Base-by-base conservation (phyloP, 2,113 vertebrate species). In the Polypterus senegalus region DNA sequence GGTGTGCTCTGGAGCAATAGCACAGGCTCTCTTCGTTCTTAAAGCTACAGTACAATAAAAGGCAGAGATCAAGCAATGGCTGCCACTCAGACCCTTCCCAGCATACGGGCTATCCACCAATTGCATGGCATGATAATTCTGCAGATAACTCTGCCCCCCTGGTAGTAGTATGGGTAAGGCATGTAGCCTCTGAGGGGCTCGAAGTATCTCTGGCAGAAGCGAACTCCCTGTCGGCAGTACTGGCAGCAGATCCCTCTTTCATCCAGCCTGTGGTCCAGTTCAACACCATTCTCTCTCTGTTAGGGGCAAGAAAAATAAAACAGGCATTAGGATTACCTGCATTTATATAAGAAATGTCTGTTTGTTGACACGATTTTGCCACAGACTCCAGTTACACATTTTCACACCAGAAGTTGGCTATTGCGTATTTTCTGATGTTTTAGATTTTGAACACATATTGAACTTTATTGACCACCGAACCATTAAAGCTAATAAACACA, bases 101-200 rank as follows among this genome's bases (percentile, higher is more conserved):
- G 80, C 92, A 97, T 98, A 49, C 94, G 84, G 0, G 93, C 92
- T 3, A 97, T 88, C 94, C 95, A 97, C 93, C 94, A 98, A 82
- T 97, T 96, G 83, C 95, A 97, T 46, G 94, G 95, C 95, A 98
- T 97, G 73, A 97, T 90, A 64, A 94, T 70, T 27, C 92, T 87
- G 79, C 94, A 97, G 79, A 98, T 92, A 70, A 94, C 92, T 11
- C 89, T 76, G 6, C 95, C 92, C 27, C 92, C 92, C 78, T 90
- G 90, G 83, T 97, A 97, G 81, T 91, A 96, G 80, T 98, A 98
- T 0, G 93, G 94, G 77, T 94, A 95, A 0, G 89, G 94, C 81
- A 92, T 83, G 77, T 88, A 97, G 64, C 95, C 93, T 46, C 90
- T 80, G 62, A 97, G 84, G 11, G 94, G 94, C 77, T 93, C 92